These are phyloP conservation scores for Agonum fuliginosum DNA, from an alignment of 2,888 invertebrate species.

Conservation along the genomic window DNA sequence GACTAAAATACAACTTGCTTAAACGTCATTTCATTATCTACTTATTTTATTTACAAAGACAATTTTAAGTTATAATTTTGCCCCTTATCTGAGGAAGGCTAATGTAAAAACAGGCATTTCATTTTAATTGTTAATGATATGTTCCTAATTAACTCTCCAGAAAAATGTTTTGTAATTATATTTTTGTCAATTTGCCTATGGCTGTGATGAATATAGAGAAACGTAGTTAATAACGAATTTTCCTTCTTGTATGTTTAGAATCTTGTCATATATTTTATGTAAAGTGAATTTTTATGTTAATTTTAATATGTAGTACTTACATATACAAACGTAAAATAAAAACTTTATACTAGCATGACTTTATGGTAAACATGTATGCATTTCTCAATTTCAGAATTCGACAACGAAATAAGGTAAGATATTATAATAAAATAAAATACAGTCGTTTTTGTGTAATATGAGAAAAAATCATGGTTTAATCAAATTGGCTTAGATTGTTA, in stretches of 20 bases:
- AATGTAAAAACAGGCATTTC: too few relatives aligned
- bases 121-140: too few relatives aligned
- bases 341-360: constrained; percentile 5
- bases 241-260: constrained; percentile 24
- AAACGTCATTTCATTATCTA: too few relatives aligned
- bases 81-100: not conserved
- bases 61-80: too few relatives aligned
- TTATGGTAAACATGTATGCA: not conserved
- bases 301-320: constrained; percentile 44
- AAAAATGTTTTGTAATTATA: constrained; percentile 4
- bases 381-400: not conserved
- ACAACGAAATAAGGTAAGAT: too few relatives aligned
- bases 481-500: too few relatives aligned
- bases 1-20: constrained; percentile 39
- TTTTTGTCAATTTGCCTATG: constrained; percentile 50
- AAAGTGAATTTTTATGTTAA: constrained; percentile 46
- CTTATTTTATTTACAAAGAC: too few relatives aligned
- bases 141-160: constrained; percentile 5
- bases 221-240: constrained; percentile 29
- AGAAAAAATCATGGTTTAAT: too few relatives aligned
- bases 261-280: constrained; percentile 32
- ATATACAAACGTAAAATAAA: constrained; percentile 35
- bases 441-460: too few relatives aligned
- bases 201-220: constrained; percentile 49
- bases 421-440: too few relatives aligned